These are phyloP conservation scores for Augochlora pura DNA, from an alignment of 1,140 invertebrate genomes.

Conservation along the genomic window DNA sequence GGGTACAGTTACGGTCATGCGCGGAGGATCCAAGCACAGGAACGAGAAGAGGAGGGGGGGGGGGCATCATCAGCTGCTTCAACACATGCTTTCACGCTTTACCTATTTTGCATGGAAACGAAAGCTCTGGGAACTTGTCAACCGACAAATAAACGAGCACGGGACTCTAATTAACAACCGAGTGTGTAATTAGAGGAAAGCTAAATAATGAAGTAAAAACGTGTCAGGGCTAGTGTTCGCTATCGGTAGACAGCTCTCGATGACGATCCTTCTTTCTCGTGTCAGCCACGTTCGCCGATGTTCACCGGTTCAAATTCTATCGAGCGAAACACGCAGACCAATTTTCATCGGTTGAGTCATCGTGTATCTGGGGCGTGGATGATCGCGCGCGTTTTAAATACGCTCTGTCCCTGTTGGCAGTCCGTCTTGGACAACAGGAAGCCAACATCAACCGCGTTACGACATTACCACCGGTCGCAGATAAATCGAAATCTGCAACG, in stretches of 20 bases:
- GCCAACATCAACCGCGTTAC: too few species aligned
- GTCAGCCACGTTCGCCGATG: not conserved
- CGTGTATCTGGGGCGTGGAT: slow-evolving; percentile 1
- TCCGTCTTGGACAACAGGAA: not conserved
- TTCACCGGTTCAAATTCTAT: not conserved
- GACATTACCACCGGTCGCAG: too few species aligned
- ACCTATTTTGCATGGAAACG: slow-evolving; percentile 44
- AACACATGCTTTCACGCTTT: slow-evolving; percentile 54
- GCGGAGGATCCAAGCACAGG: slow-evolving; percentile 2
- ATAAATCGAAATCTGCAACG: too few species aligned
- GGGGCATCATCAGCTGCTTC: slow-evolving; percentile 30
- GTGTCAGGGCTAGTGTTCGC: not conserved
- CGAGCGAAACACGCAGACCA: not conserved
- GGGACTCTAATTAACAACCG: not conserved
- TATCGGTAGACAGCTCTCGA: too few species aligned
- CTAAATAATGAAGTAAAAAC: not conserved
- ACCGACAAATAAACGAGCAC: not conserved
- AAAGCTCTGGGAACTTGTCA: slow-evolving; percentile 35
- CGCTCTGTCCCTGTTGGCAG: slow-evolving; percentile 5
- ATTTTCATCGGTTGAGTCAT: slow-evolving; percentile 18
- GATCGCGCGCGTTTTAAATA: slow-evolving; percentile 29
- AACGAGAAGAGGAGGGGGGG: slow-evolving; percentile 23
- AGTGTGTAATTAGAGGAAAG: not conserved
- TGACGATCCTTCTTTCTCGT: too few species aligned
- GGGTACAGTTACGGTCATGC: slow-evolving; percentile 4